Evolutionary conservation across 2,113 vertebrate genomes (phyloP), one percentile per base, ranked within the genome.

Genomic region (Oryzias javanicus): DNA sequence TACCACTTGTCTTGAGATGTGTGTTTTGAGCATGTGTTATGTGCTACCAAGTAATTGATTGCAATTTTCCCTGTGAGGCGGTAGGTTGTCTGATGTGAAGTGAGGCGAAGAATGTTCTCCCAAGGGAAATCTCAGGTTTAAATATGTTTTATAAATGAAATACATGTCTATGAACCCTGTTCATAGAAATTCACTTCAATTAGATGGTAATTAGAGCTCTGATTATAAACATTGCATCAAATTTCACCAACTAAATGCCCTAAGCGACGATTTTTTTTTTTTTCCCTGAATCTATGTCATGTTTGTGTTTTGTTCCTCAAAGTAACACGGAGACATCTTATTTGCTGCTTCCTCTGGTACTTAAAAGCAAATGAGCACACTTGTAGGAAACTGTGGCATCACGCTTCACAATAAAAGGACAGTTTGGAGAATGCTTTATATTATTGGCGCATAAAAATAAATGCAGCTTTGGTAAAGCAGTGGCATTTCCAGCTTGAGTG

Each of bases 101-200:
- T 72, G 67, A 61, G 74, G 69, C 76, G 25, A 45, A 17, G 51
- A 49, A 66, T 55, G 53, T 68, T 78, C 48, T 80, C 76, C 59
- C 1, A 0, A 42, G 76, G 69, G 73, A 79, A 72, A 61, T 69
- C 63, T 72, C 49, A 25, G 25, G 44, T 64, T 70, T 68, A 72
- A 74, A 70, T 63, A 57, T 76, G 67, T 45, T 35, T 76, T 56
- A 51, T 58, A 76, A 82, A 80, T 64, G n/a, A 67, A 80, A 64
- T 22, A 25, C 67, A 63, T 45, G 54, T 25, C 66, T 55, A 35
- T 45, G 42, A 76, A 67, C 29, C 44, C 18, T 55, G 17, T 59
- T 70, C 22, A 44, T 35, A 5, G 22, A 49, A 13, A 42, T 49
- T 68, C 5, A 14, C 70, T 76, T 62, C 70, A 66, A 82, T 75